These are phyloP conservation scores for Eublepharis macularius DNA, from an alignment of 2,113 vertebrate genomes.

Conservation along the genomic window DNA sequence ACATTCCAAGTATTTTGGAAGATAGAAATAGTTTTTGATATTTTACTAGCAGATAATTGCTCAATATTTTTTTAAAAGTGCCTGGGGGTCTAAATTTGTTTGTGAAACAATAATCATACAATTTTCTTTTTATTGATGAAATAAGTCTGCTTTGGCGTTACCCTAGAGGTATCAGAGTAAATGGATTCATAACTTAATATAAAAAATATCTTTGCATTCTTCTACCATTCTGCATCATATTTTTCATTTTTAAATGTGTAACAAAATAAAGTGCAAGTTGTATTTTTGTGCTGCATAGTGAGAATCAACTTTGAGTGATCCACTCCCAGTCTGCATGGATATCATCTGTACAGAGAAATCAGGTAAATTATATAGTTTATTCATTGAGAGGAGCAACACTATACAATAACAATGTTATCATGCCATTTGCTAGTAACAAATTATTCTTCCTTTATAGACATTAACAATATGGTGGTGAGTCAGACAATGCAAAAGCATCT, in stretches of 20 bases:
- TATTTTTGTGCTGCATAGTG: not conserved
- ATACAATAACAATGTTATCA: too few relatives aligned
- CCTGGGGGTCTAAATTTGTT: not conserved
- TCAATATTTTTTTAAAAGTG: not conserved
- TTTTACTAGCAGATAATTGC: not conserved
- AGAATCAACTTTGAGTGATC: not conserved
- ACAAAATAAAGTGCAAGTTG: not conserved
- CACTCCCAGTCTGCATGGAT: not conserved
- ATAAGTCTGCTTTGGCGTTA: conserved; percentile 1
- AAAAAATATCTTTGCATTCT: not conserved
- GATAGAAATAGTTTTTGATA: not conserved
- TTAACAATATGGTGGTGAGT: too few relatives aligned
- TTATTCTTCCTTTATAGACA: too few relatives aligned
- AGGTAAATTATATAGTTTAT: too few relatives aligned
- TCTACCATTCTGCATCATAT: not conserved
- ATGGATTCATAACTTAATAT: accelerated
- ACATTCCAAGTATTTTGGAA: not conserved
- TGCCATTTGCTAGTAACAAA: too few relatives aligned
- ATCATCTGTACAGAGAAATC: too few relatives aligned
- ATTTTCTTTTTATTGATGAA: not conserved
- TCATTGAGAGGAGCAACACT: too few relatives aligned
- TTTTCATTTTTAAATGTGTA: not conserved
- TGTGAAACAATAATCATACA: not conserved
- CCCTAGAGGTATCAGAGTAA: not conserved
- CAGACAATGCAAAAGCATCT: too few relatives aligned